These are phyloP conservation scores for Cynopterus sphinx DNA, from an alignment of 2,797 vertebrate species.

Conservation along the genomic window DNA sequence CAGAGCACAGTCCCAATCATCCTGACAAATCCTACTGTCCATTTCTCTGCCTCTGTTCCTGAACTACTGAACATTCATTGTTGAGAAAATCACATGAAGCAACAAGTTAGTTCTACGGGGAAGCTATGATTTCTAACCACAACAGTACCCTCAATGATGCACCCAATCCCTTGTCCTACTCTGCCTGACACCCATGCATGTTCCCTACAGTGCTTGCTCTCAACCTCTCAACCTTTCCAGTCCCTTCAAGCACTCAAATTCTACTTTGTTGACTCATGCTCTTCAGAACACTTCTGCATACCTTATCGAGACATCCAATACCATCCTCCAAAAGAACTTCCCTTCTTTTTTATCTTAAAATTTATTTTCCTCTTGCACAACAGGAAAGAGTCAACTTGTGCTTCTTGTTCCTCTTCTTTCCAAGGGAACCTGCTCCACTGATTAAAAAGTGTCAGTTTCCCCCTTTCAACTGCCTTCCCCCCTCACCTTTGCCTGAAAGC, in stretches of 20 bases:
- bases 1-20: neutral
- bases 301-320: neutral
- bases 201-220: neutral
- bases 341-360: neutral
- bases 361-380: neutral
- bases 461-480: neutral
- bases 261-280: neutral
- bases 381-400: neutral
- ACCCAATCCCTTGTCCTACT: neutral
- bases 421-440: neutral
- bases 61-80: neutral
- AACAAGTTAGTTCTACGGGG: neutral
- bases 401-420: neutral
- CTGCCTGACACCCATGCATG: neutral
- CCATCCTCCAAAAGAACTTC: neutral
- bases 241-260: neutral
- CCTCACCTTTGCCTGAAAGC: neutral
- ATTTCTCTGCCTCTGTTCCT: neutral
- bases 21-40: neutral
- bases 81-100: neutral
- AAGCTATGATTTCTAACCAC: neutral
- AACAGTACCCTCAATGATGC: fast-evolving
- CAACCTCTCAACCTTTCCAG: neutral
- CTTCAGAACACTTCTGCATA: neutral
- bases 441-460: neutral